These are phyloP conservation scores for Luehdorfia chinensis DNA, from an alignment of 1,140 invertebrate species.

Conservation along the genomic window DNA sequence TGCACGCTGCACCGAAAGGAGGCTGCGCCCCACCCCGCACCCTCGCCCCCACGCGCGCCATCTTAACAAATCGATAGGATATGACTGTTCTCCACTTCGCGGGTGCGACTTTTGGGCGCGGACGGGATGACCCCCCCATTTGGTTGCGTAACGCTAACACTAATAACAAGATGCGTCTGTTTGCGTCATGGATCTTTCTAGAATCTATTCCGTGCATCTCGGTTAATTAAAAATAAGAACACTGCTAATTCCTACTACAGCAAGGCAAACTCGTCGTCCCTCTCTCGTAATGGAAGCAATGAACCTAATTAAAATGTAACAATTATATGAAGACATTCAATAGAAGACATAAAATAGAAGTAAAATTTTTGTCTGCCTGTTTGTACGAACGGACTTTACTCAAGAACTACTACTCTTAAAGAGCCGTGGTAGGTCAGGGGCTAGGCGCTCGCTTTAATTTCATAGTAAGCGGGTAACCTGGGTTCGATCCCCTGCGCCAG, in stretches of 20 bases:
- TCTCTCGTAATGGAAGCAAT: no score
- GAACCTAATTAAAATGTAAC: no score
- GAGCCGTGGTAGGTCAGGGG: no score
- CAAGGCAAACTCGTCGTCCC: neutral
- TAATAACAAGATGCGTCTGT: conserved; percentile 9
- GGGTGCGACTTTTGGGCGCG: conserved; percentile 68
- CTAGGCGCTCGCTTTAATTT: no score
- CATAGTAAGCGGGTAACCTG: no score
- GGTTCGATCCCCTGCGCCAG: no score
- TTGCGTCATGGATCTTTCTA: conserved; percentile 1
- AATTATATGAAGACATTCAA: no score
- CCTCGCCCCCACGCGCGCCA: conserved; percentile 75
- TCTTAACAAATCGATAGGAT: conserved; percentile 80
- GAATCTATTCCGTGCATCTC: neutral
- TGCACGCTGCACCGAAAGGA: conserved; percentile 59
- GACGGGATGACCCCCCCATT: conserved; percentile 56
- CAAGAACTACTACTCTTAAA: no score
- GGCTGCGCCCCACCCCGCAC: conserved; percentile 39
- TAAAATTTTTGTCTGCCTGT: no score
- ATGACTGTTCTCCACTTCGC: conserved; percentile 78
- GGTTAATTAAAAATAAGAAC: neutral
- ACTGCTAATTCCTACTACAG: neutral
- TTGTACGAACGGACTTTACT: no score
- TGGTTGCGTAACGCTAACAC: conserved; percentile 49
- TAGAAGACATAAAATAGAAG: no score